Conservation (phyloP, 2,888 invertebrate genomes). For the Parnassius apollo region DNA sequence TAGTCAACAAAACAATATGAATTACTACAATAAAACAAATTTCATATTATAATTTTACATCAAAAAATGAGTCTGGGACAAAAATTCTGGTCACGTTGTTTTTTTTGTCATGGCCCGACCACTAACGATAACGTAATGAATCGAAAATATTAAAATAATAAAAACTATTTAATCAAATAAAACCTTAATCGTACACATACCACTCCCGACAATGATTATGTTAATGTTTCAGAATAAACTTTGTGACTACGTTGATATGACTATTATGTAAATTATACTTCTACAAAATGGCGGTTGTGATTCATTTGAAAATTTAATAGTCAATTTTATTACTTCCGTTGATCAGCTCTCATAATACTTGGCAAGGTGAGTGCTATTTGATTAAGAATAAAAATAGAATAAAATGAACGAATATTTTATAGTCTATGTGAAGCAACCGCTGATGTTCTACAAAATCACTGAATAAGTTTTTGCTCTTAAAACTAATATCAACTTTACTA, state of each 20-base stretch:
- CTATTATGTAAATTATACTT: constrained; percentile 59
- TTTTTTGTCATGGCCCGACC: constrained; percentile 71
- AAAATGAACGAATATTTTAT: constrained; percentile 29
- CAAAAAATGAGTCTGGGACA: constrained; percentile 70
- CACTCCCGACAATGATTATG: constrained; percentile 71
- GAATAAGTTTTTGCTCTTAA: constrained; percentile 46
- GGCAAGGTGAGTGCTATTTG: constrained; percentile 28
- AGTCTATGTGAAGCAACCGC: constrained; percentile 29
- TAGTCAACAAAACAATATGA: not conserved
- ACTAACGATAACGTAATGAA: constrained; percentile 69
- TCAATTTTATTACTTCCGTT: constrained; percentile 56
- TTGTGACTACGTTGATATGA: constrained; percentile 72
- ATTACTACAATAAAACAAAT: constrained; percentile 33
- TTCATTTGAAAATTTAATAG: constrained; percentile 57
- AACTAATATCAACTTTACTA: constrained; percentile 68
- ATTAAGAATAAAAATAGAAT: constrained; percentile 24
- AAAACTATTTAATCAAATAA: constrained; percentile 58
- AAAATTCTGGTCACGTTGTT: constrained; percentile 52
- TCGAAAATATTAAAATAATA: constrained; percentile 60
- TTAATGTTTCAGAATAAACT: constrained; percentile 64
- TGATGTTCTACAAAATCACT: constrained; percentile 5
- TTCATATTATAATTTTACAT: constrained; percentile 24
- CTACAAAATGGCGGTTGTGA: constrained; percentile 51
- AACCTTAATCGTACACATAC: constrained; percentile 70
- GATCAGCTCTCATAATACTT: constrained; percentile 34